These are phyloP conservation scores for Aldabrachelys gigantea DNA, from an alignment of 2,113 vertebrate species.

Conservation along the genomic window DNA sequence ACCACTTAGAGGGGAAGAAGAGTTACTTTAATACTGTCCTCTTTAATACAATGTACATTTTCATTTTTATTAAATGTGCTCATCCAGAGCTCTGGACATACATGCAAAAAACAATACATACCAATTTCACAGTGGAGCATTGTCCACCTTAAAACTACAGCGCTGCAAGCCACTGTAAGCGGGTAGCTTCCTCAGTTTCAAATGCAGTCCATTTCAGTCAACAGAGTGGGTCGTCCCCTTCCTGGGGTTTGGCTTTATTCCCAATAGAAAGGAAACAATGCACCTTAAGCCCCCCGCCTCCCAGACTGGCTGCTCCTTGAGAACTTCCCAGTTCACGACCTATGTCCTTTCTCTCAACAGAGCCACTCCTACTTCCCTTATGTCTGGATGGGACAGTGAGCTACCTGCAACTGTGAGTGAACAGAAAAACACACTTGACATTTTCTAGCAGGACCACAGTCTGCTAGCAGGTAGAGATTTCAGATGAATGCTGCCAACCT, in stretches of 20 bases:
- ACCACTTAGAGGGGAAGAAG: background rate
- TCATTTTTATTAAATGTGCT: background rate
- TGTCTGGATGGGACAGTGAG: background rate
- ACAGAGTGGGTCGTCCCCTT: background rate
- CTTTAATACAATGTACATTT: background rate
- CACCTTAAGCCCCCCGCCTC: background rate
- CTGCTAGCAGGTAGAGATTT: background rate
- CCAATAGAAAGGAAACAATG: background rate
- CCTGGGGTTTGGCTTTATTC: background rate
- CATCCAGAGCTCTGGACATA: background rate
- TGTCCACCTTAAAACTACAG: background rate
- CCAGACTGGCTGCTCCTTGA: background rate
- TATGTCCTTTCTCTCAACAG: background rate
- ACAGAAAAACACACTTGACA: background rate
- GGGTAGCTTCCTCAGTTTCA: slow-evolving; percentile 17
- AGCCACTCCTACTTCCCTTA: background rate
- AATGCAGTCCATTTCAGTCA: fast-evolving
- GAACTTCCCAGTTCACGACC: background rate
- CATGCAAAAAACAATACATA: background rate
- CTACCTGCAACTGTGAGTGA: background rate
- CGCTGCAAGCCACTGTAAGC: background rate
- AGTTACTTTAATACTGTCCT: background rate
- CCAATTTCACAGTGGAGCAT: background rate
- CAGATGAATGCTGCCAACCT: background rate
- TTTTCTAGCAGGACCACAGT: background rate